Conservation (phyloP, 2,888 invertebrate genomes). For the Dynastes grantii region DNA sequence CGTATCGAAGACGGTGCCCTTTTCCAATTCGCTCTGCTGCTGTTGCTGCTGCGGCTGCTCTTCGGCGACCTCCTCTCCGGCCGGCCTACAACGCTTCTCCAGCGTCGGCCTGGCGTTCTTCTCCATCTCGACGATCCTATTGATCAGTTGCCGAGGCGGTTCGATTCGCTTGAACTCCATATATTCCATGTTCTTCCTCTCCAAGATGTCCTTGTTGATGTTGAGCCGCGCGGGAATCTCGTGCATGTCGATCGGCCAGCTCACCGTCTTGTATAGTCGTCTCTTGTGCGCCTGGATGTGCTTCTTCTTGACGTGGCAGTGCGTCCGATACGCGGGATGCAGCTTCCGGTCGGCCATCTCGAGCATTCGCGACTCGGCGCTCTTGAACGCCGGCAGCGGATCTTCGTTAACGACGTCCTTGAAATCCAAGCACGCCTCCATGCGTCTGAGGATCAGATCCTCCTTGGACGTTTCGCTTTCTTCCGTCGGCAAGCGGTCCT, state of each 20-base stretch:
- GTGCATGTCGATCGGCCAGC: constrained; percentile 60
- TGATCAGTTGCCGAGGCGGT: constrained; percentile 63
- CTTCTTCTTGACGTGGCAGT: constrained; percentile 47
- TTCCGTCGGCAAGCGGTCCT: constrained; percentile 56
- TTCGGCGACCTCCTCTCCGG: constrained; percentile 30
- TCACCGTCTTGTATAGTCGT: constrained; percentile 58
- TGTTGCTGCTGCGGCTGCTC: not conserved
- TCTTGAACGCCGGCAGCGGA: constrained; percentile 64
- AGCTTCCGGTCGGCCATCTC: constrained; percentile 63
- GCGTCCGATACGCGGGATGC: constrained; percentile 65
- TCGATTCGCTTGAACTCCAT: constrained; percentile 64
- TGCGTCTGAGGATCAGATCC: constrained; percentile 59
- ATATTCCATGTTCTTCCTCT: constrained; percentile 64
- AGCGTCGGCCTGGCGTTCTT: constrained; percentile 58
- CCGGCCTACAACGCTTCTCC: constrained; percentile 31
- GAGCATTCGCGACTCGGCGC: constrained; percentile 63
- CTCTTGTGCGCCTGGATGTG: constrained; percentile 38
- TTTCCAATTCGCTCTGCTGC: not conserved
- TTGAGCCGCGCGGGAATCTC: constrained; percentile 63
- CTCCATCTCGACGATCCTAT: constrained; percentile 62
- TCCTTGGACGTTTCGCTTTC: constrained; percentile 56
- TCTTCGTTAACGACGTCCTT: constrained; percentile 61
- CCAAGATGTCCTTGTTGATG: constrained; percentile 62
- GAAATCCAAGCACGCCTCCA: constrained; percentile 62
- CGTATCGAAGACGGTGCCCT: constrained; percentile 51